Evolutionary conservation across 1,140 invertebrate species (phyloP), one percentile per base, ranked within the genome.

Genomic region (Pinna nobilis): DNA sequence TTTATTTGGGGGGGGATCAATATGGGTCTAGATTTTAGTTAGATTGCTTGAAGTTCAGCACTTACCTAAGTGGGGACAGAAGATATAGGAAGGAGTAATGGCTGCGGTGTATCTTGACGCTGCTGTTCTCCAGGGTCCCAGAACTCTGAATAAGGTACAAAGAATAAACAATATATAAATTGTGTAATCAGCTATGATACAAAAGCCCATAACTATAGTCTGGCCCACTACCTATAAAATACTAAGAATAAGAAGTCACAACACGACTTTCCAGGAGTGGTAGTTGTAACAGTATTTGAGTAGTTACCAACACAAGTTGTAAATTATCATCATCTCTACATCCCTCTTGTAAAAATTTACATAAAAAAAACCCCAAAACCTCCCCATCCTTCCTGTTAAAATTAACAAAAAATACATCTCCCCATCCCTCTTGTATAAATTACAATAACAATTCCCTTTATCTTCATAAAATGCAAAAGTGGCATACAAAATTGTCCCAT

Each of bases 81-180:
- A 90, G 78, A 70, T 90, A 90, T 7, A 90, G 78, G 66, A 79
- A 88, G 13, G 87, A 86, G 66, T 84, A 79, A 80, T 89, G 86
- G 74, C 88, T 88, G 57, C 88, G 69, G 67, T 89, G 88, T 23
- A 90, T 88, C 74, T 88, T 89, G 2, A 90, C 68, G 60, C 81
- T 83, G 55, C 87, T 86, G 61, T 82, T 74, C 67, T 88, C 86
- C 47, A 89, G 66, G 9, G 87, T 89, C 18, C 79, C 79, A 39
- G 88, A 89, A 82, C 85, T 86, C 88, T n/a, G n/a, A n/a, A n/a
- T n/a, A n/a, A n/a, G n/a, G n/a, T n/a, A n/a, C n/a, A n/a, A n/a
- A n/a, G n/a, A n/a, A n/a, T n/a, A n/a, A 88, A 79, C 33, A 79
- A 75, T 28, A 49, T 51, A 44, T 55, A 66, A 44, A 50, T 69